A percentile compares a stretch with the other conserved stretches of the same genome.
Evolutionary conservation across 1,140 invertebrate genomes (phyloP).

Genomic region (Brachionus plicatilis): DNA sequence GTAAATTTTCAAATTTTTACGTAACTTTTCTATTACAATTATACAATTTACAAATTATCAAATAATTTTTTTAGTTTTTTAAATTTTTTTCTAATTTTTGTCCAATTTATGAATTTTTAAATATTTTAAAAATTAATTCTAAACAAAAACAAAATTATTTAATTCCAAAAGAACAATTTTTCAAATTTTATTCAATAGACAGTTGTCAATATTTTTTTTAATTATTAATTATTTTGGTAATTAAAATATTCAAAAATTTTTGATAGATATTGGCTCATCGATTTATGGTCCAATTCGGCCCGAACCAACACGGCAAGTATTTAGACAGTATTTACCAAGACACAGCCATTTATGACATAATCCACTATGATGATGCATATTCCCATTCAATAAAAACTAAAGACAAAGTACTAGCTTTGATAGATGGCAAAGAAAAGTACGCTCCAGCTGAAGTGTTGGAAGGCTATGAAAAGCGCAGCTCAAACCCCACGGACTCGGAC

Average conservation of each 20-base stretch:
- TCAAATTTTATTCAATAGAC: too few species aligned
- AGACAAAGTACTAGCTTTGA: conserved; percentile 49
- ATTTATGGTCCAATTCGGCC: conserved; percentile 51
- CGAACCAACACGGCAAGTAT: conserved; percentile 48
- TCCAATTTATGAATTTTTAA: neutral
- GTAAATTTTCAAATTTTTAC: too few species aligned
- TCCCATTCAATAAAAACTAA: conserved; percentile 47
- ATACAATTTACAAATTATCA: too few species aligned
- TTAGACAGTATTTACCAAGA: conserved; percentile 49
- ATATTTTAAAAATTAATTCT: neutral
- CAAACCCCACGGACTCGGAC: neutral
- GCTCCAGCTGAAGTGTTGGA: conserved; percentile 50
- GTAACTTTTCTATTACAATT: too few species aligned
- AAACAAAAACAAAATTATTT: too few species aligned
- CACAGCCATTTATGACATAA: conserved; percentile 50
- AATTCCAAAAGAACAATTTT: too few species aligned
- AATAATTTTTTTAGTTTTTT: too few species aligned
- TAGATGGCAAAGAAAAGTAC: conserved; percentile 49
- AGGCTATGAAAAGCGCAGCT: conserved; percentile 47
- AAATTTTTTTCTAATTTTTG: too few species aligned
- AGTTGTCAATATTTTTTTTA: too few species aligned
- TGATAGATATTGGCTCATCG: conserved; percentile 48
- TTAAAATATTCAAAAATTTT: neutral
- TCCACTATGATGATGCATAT: conserved; percentile 48
- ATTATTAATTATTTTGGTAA: neutral